Evolutionary conservation across 2,888 invertebrate genomes (phyloP), one percentile per base, ranked within the genome.

Genomic region (Eilema griseolum): DNA sequence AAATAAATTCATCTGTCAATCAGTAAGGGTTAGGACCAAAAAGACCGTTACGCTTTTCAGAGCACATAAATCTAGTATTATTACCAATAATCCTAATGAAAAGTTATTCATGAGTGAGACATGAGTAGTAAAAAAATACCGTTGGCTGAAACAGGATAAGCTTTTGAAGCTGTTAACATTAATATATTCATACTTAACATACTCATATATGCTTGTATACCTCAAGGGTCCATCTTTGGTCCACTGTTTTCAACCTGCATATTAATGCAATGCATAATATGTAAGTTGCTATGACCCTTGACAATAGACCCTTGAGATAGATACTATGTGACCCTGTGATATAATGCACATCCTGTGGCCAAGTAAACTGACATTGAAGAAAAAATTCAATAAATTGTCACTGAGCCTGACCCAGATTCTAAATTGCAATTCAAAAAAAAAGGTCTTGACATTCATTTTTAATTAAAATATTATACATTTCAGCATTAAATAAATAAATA

Each of bases 361-460:
- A 52, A 52, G 52, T n/a, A 52, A 52, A 52, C 52, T 52, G 52
- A n/a, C 52, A 52, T 52, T 52, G 52, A 52, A n/a, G 52, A 52
- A 52, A n/a, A 52, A 52, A 52, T 20, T 10, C 52, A 3, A 10
- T 52, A 5, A 52, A 52, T 52, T 52, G 52, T 52, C 52, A 52
- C 52, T 52, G 52, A 52, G 52, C 52, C 52, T 52, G 52, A 52
- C 52, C 52, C n/a, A 52, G 52, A 52, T 52, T 52, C n/a, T 52
- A 52, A 52, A 52, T 5, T 52, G 8, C 52, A 52, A 8, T 52
- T 10, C n/a, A 52, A 52, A 52, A 10, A 52, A 52, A 52, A 52
- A 52, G 52, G 52, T 52, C 52, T 52, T 52, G 52, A 52, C 52
- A 52, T 52, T 52, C 52, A 52, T 52, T 52, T 52, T n/a, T 52